Base-by-base conservation (phyloP, 1,140 invertebrate genomes). In the Chironomus tepperi region DNA sequence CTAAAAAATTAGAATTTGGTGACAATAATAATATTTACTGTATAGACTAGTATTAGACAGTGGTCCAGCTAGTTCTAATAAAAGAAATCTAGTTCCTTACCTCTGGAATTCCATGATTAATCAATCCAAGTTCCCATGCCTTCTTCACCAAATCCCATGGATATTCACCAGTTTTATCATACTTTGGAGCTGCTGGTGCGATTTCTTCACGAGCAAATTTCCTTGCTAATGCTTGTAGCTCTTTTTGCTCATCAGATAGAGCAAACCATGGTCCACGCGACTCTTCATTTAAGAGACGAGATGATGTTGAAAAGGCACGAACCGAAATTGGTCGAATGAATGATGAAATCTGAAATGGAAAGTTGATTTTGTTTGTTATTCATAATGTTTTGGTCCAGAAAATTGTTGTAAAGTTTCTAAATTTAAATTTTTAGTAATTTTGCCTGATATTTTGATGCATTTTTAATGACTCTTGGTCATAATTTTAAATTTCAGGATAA, bases 101-200 rank as follows among this genome's bases (percentile, higher is more conserved):
- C 24, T 88, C 85, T 9, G 95, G 95, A 81, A 98, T 89, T 78
- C 94, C 90, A 21, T 86, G 85, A 82, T 98, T 98, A 82, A 96
- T 89, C 8, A 99, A 86, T 57, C 97, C 97, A 74, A 98, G 77
- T 65, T 86, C 85, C 88, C 93, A 95, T 15, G 95, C 96, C 82
- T 98, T 98, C 84, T 98, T 98, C 3, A 98, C 84, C 77, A 98
- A 87, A 9, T 94, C 93, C 94, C 93, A 96, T 2, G 97, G 97
- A 84, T 93, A 99, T 84, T 95, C 90, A 79, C 95, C 96, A 77
- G 89, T 89, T 84, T 88, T 90, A 84, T 99, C 97, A 85, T 95
- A 89, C 76, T 98, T 88, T 2, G 92, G 89, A 64, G 97, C 96
- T 57, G 89, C 87, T 0, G 96, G 97, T 74, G 97, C 89, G 77